A percentile compares a stretch with the other conserved stretches of the same genome.
phyloP scores from a whole-genome alignment of 1,140 invertebrate species.

The Drosophila micromelanica region DNA sequence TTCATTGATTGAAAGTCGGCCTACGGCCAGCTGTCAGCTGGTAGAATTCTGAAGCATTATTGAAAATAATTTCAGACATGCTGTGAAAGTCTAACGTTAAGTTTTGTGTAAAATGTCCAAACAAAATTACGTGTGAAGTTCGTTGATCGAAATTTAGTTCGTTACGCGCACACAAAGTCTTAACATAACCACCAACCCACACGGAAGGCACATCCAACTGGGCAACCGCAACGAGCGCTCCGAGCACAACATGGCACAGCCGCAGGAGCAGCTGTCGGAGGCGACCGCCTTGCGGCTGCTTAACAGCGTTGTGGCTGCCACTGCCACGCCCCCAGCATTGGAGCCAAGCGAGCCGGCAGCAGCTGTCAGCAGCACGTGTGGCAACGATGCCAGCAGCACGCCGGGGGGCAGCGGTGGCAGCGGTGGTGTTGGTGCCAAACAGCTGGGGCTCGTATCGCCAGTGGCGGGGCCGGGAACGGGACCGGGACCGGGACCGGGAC shows the following conservation, averaged over 20 bases:
- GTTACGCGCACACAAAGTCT: slow-evolving; percentile 30
- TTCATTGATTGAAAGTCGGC: slow-evolving; percentile 6
- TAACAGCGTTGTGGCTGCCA: slow-evolving; percentile 36
- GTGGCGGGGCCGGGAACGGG: neutral
- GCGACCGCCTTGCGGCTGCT: slow-evolving; percentile 53
- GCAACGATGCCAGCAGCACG: neutral
- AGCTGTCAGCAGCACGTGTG: neutral
- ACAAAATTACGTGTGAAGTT: slow-evolving; percentile 67
- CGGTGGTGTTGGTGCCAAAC: neutral
- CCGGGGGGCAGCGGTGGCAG: neutral
- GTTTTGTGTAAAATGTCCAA: slow-evolving; percentile 68
- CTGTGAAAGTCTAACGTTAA: slow-evolving; percentile 60
- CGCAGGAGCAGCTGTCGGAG: slow-evolving; percentile 43
- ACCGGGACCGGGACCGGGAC: no score
- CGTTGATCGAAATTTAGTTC: slow-evolving; percentile 54
- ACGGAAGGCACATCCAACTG: neutral
- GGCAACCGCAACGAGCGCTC: neutral
- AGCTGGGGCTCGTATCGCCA: slow-evolving; percentile 27
- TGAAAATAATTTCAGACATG: slow-evolving; percentile 23
- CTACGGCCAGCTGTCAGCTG: neutral
- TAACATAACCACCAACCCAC: neutral
- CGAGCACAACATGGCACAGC: slow-evolving; percentile 24
- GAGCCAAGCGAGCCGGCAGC: neutral
- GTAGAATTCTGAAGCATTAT: neutral
- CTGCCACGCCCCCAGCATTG: neutral